Base-by-base conservation (phyloP, 2,113 vertebrate genomes). In the Globicephala melas region DNA sequence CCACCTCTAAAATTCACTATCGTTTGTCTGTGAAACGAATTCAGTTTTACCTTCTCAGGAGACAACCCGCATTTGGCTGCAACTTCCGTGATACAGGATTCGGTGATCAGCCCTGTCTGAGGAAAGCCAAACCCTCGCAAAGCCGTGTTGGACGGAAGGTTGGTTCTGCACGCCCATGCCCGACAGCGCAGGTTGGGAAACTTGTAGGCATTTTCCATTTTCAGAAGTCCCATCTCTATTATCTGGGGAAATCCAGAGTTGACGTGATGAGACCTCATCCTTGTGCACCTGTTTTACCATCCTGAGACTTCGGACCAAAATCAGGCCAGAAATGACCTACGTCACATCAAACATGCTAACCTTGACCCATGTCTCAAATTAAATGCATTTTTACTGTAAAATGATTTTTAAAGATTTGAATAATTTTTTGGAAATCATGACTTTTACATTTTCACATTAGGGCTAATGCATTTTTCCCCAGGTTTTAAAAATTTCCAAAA, bases 101-200 rank as follows among this genome's bases (percentile, higher is more conserved):
- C 99, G 1, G 98, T 96, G 25, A 99, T 95, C 80, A 99, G 20
- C 23, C 98, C 96, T 14, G 96, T 18, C 83, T 99, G 99, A 0
- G 99, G 99, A 71, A 99, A 99, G 3, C 99, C 99, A 41, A 99
- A 99, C 62, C 99, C 99, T 62, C 98, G 97, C 71, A 99, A 99
- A 31, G 99, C 98, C 0, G 99, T 99, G 97, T 99, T 99, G 91
- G 99, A 99, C 2, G 99, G 99, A 84, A 99, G 98, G 98, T 99
- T 99, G 77, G 99, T 99, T 94, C 92, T 99, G 98, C 99, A 99
- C 23, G 96, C 98, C 2, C 84, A 55, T 0, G 81, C 97, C 0
- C 53, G 80, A 71, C 99, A 99, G 33, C 97, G 97, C 76, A 99
- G 97, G 98, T 99, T 99, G 10, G 99, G 99, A 83, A 99, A 99